These are phyloP conservation scores for Cantharis lateralis DNA, from an alignment of 2,888 invertebrate genomes.

Conservation along the genomic window DNA sequence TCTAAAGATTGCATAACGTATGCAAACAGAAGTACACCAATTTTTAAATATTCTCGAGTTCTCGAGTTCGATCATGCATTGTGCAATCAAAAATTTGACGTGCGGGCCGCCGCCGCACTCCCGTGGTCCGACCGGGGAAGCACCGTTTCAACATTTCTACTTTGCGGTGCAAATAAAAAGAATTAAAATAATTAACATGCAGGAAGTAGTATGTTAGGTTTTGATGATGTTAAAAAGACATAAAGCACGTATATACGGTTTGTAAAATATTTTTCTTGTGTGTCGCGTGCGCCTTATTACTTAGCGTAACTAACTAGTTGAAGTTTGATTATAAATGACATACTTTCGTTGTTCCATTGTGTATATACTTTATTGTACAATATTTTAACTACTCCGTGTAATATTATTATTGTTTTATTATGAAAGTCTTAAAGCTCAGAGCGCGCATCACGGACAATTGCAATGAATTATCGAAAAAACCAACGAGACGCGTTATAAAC, in stretches of 20 bases:
- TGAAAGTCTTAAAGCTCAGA: neutral
- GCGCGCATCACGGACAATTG: neutral
- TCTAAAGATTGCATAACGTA: conserved; percentile 17
- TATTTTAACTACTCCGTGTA: conserved; percentile 1
- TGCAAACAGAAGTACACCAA: conserved; percentile 2
- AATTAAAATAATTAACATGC: neutral
- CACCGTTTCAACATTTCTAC: neutral
- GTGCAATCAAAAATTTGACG: neutral
- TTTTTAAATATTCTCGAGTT: neutral
- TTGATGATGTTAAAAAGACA: neutral
- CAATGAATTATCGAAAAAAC: neutral
- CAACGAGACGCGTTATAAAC: neutral
- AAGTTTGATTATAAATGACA: conserved; percentile 31
- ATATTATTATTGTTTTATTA: conserved; percentile 1
- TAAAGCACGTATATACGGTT: neutral
- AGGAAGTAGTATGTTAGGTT: neutral
- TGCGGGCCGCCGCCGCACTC: neutral
- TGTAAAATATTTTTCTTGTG: conserved; percentile 26
- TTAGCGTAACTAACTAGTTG: conserved; percentile 39
- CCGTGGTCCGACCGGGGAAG: neutral
- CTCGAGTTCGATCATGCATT: neutral
- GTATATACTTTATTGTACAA: conserved; percentile 12
- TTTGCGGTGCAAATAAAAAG: neutral
- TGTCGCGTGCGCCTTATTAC: conserved; percentile 40
- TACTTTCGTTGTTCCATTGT: conserved; percentile 29